Evolutionary conservation across 37 sponge, comb jelly and placozoan genomes (phyloP).

Genomic region (Spongilla lacustris): DNA sequence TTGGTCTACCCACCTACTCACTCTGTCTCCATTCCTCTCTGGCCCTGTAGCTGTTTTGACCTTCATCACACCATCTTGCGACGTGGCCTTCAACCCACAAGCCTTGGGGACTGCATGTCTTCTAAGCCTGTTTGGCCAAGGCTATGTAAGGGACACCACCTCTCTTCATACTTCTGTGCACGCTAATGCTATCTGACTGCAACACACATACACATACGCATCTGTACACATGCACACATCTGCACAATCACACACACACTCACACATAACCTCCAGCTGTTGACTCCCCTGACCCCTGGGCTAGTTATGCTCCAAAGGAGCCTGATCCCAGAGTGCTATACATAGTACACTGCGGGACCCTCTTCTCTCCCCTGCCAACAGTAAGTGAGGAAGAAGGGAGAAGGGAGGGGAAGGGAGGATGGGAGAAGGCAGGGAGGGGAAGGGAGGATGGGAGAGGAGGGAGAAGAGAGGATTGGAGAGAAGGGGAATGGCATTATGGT

Average conservation of each 20-base stretch:
- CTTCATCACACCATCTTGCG: slow-evolving; percentile 67
- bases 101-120: not conserved
- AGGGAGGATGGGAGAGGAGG: too few species aligned
- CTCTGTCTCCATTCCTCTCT: not conserved
- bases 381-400: slow-evolving; percentile 19
- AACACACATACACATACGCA: too few species aligned
- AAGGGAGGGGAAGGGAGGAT: too few species aligned
- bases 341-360: slow-evolving; percentile 48
- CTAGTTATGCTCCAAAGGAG: slow-evolving; percentile 16
- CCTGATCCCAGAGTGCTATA: slow-evolving; percentile 61
- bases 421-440: too few species aligned
- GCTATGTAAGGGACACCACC: not conserved
- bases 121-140: not conserved
- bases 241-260: not conserved
- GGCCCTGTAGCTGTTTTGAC: slow-evolving; percentile 59
- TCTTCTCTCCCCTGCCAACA: slow-evolving; percentile 55
- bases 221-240: not conserved
- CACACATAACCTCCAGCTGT: not conserved
- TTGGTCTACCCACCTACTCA: not conserved
- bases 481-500: too few species aligned
- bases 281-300: slow-evolving; percentile 56
- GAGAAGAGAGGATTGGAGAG: too few species aligned
- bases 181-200: too few species aligned
- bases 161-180: not conserved
- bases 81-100: slow-evolving; percentile 25